Evolutionary conservation across 2,888 invertebrate species (phyloP).

Genomic region (Cancer borealis): DNA sequence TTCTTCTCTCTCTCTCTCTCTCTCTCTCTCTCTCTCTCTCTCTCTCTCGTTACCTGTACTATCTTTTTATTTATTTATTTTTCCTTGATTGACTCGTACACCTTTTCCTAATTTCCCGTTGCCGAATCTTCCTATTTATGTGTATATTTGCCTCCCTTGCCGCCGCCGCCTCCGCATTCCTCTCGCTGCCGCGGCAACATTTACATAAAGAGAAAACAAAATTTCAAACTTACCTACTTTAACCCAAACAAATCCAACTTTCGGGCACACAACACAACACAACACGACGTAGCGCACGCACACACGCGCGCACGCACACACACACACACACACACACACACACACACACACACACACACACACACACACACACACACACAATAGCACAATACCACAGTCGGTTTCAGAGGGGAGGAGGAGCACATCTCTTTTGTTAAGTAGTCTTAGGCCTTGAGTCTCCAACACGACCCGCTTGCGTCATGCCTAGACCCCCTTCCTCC

Average conservation of each 20-base stretch:
- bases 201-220: slow-evolving; percentile 36
- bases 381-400: background rate
- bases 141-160: background rate
- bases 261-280: background rate
- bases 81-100: too few species aligned
- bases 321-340: slow-evolving; percentile 6
- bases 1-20: slow-evolving; percentile 37
- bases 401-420: background rate
- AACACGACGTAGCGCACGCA: background rate
- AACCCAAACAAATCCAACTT: background rate
- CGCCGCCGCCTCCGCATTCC: background rate
- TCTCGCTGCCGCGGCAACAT: background rate
- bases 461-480: background rate
- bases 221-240: slow-evolving; percentile 23
- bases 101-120: too few species aligned
- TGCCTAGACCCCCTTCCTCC: background rate
- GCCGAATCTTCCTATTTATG: background rate
- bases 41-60: background rate
- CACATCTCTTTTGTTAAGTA: background rate
- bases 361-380: background rate
- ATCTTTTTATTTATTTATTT: too few species aligned
- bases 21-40: background rate
- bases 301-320: background rate
- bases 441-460: background rate
- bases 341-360: background rate